A percentile compares a stretch with the other conserved stretches of the same genome.
Evolutionary conservation across 2,888 invertebrate genomes (phyloP).

Genomic region (Dioctria rufipes): DNA sequence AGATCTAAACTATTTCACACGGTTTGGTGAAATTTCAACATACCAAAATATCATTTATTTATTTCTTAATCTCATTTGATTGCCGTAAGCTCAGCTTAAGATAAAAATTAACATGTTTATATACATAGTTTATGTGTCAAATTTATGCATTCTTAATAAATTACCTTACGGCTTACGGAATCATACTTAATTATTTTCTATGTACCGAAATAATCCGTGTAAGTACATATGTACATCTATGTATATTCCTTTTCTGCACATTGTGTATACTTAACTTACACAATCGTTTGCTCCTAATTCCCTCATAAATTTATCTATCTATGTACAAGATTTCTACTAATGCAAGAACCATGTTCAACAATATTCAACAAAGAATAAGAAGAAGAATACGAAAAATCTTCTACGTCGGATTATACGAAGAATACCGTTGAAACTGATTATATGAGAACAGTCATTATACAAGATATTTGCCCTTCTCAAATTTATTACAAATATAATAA

Average conservation of each 20-base stretch:
- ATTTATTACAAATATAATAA: constrained; percentile 38
- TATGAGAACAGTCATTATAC: constrained; percentile 41
- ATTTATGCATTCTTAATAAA: too few species aligned
- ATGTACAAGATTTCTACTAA: constrained; percentile 19
- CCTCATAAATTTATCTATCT: constrained; percentile 12
- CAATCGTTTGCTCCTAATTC: constrained; percentile 37
- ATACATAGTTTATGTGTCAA: too few species aligned
- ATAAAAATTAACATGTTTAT: too few species aligned
- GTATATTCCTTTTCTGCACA: neutral
- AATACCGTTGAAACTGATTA: constrained; percentile 34
- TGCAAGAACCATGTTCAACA: constrained; percentile 16
- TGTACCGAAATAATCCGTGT: constrained; percentile 27
- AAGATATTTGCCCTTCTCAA: constrained; percentile 39
- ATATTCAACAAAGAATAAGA: neutral
- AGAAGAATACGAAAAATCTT: neutral
- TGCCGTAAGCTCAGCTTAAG: too few species aligned
- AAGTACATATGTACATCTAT: too few species aligned
- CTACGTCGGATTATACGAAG: neutral
- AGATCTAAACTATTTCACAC: too few species aligned
- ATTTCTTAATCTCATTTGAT: too few species aligned
- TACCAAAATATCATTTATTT: too few species aligned
- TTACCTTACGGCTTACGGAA: too few species aligned
- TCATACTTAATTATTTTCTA: neutral
- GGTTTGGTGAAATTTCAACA: too few species aligned
- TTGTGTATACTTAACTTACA: neutral